Evolutionary conservation across 2,888 invertebrate genomes (phyloP), one percentile per base, ranked within the genome.

Genomic region (Homarus gammarus): DNA sequence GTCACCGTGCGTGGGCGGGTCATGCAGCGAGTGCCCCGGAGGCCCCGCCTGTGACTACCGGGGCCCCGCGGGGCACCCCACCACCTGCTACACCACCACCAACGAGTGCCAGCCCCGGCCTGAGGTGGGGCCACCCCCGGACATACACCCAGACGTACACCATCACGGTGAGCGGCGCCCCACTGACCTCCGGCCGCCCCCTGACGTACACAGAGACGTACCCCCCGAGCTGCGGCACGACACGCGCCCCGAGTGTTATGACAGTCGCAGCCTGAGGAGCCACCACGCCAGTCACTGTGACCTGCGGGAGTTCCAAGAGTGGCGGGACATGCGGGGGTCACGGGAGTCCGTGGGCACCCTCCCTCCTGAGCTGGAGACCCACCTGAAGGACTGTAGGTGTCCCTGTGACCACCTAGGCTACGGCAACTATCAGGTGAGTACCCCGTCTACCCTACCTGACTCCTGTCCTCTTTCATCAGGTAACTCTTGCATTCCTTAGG

Each of bases 281-380:
- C 90, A 90, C 40, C 91, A 91, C 85, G 91, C 91, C 49, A 90
- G 90, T 44, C 91, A 91, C 77, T 91, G 91, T 81, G 89, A 91
- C 85, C 90, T 91, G 68, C 70, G 89, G 56, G 91, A 91, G 79
- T 91, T 91, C 84, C 87, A 90, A 56, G 91, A 91, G 79, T 91
- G 90, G 90, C 77, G 88, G 38, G 90, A 87, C 15, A 70, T 91
- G 70, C 68, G 91, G 18, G 91, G 91, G 27, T 91, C 91, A 15
- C 38, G 86, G 27, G 91, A 91, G 68, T 90, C 90, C 1, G 87
- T 91, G 61, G 88, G 91, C 27, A 90, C 91, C 10, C 84, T 91
- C 40, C 91, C 91, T 6, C 91, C 91, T 2, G 91, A 91, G 72
- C 84, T 91, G 72, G 90, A 91, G 81, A 84, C 72, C 12, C 91